Conservation (phyloP, 2,113 vertebrate genomes). For the Pongo pygmaeus region DNA sequence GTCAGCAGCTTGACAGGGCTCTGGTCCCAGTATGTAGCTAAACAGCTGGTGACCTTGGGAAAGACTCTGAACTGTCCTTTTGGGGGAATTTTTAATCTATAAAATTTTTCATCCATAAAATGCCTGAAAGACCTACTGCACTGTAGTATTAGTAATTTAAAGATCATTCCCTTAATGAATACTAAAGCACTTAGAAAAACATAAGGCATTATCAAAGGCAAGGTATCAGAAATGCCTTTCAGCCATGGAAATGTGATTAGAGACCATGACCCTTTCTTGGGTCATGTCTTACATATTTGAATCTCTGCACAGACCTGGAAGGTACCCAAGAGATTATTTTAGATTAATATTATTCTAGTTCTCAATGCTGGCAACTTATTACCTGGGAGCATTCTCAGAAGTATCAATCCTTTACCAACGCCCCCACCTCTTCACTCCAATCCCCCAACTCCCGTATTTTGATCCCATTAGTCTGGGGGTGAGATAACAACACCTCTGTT, state of each 20-base stretch:
- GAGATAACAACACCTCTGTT: not conserved
- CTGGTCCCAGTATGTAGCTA: not conserved
- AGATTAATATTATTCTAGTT: constrained; percentile 36
- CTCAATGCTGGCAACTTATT: not conserved
- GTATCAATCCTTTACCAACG: not conserved
- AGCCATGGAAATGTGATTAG: not conserved
- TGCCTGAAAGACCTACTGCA: not conserved
- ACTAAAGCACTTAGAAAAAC: constrained; percentile 44
- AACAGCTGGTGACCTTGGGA: not conserved
- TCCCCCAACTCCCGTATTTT: not conserved
- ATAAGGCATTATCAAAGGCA: constrained; percentile 28
- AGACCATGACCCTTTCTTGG: constrained; percentile 10
- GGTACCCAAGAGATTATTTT: not conserved
- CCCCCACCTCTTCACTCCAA: not conserved
- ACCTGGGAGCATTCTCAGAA: not conserved
- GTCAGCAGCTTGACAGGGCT: not conserved
- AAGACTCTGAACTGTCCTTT: not conserved
- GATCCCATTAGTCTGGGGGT: not conserved
- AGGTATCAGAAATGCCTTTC: not conserved
- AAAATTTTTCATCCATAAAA: not conserved
- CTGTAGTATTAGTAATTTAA: constrained; percentile 33
- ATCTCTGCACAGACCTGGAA: constrained; percentile 18
- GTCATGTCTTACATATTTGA: not conserved
- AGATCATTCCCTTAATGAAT: constrained; percentile 25
- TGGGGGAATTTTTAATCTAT: not conserved